Conservation (phyloP, 2,888 invertebrate genomes). For the Apamea monoglypha region DNA sequence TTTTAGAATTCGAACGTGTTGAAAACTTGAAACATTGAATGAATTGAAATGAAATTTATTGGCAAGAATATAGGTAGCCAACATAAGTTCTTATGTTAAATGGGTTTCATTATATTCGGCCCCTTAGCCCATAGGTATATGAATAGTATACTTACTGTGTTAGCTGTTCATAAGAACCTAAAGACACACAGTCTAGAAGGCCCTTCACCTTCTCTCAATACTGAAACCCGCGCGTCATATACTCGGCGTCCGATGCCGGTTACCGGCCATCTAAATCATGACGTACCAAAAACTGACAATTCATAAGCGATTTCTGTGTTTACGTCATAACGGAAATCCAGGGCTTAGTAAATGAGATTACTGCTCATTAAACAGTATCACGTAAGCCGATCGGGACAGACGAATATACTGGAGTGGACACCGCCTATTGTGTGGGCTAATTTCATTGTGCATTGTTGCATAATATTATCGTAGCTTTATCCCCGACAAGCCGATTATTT, state of each 20-base stretch:
- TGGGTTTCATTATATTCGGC: too few species aligned
- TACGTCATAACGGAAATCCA: slow-evolving; percentile 36
- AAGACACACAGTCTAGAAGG: not conserved
- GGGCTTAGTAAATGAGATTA: slow-evolving; percentile 34
- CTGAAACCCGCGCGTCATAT: slow-evolving; percentile 21
- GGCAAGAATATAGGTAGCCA: too few species aligned
- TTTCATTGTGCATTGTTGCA: slow-evolving; percentile 30
- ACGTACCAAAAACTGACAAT: slow-evolving; percentile 33
- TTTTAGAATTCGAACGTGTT: too few species aligned
- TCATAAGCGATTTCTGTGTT: slow-evolving; percentile 19
- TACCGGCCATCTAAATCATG: slow-evolving; percentile 12
- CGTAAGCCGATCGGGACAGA: slow-evolving; percentile 34
- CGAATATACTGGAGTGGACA: slow-evolving; percentile 7
- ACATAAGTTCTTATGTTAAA: too few species aligned
- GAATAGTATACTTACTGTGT: too few species aligned
- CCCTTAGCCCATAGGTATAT: too few species aligned
- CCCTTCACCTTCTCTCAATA: not conserved
- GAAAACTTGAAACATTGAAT: too few species aligned
- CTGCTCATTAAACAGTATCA: slow-evolving; percentile 40
- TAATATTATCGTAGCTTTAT: slow-evolving; percentile 20
- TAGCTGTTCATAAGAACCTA: not conserved
- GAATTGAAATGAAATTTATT: too few species aligned
- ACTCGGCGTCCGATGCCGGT: not conserved
- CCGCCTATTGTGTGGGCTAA: slow-evolving; percentile 9
- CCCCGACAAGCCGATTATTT: slow-evolving; percentile 32